Base-by-base conservation (phyloP, 2,797 vertebrate genomes). In the Molossus molossus region DNA sequence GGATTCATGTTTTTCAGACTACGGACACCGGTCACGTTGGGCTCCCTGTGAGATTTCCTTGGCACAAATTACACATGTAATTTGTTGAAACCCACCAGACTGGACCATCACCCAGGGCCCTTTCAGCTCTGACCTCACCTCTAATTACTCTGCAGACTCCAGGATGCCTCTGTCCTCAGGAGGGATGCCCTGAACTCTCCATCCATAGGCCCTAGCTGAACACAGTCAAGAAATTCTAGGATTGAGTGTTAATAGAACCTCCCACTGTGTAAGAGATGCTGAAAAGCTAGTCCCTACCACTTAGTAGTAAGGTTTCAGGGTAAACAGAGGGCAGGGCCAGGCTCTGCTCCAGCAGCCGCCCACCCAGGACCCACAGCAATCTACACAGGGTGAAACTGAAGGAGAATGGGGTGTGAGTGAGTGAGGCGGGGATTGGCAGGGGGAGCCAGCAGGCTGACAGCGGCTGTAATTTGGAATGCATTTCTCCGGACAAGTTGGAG, bases 401-500 rank as follows among this genome's bases (percentile, higher is more conserved):
- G 29, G 85, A 79, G 86, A 48, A 58, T 17, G 57, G 50, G 55
- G 45, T 55, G 76, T 86, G 72, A 4, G 4, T 37, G 79, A 64
- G 64, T 8, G 57, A 10, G 21, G 57, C 23, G 0, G 79, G 6
- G 33, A 2, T 5, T 11, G 7, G 14, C 40, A 13, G 75, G 9
- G 45, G 40, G 2, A 81, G 72, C 48, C 1, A 3, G n/a, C 53
- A 84, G 70, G 86, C 94, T 92, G 87, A 72, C 90, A 73, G 82
- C 96, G 90, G 94, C 96, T 97, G 33, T 95, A 96, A 96, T 96
- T 96, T 96, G 87, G 90, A 96, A 92, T 96, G 85, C 53, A 45
- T 93, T 94, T 96, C 89, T 91, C 77, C 86, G 86, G 27, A 95
- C 97, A 97, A 94, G 97, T 91, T 92, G 80, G 89, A 89, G 91